These are phyloP conservation scores for Hemibagrus guttatus DNA, from an alignment of 2,797 vertebrate genomes.

Conservation along the genomic window DNA sequence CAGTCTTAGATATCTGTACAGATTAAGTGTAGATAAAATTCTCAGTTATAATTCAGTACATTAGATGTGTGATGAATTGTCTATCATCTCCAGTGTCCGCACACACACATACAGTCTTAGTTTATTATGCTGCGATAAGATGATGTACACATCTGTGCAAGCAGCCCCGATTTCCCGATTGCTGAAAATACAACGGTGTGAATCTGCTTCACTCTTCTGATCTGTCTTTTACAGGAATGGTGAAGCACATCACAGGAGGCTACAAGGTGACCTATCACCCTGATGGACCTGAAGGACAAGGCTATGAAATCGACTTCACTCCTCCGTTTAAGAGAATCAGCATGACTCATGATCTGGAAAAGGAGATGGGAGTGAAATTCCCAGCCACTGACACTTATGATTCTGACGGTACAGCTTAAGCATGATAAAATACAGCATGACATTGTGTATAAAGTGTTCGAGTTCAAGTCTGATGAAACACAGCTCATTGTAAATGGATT, in stretches of 20 bases:
- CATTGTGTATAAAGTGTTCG: neutral
- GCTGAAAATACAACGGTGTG: neutral
- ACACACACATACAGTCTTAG: neutral
- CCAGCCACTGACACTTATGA: constrained; percentile 80
- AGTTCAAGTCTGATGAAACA: neutral
- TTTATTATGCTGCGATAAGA: neutral
- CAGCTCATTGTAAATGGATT: neutral
- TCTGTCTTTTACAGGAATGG: constrained; percentile 83
- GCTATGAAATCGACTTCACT: constrained; percentile 92
- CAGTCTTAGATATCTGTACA: too few species aligned
- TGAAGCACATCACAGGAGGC: constrained; percentile 89
- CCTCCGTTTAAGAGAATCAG: constrained; percentile 90
- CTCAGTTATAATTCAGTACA: too few species aligned
- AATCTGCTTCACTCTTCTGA: neutral
- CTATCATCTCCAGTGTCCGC: too few species aligned
- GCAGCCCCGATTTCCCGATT: neutral
- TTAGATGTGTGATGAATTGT: too few species aligned
- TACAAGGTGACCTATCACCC: constrained; percentile 93
- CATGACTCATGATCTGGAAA: constrained; percentile 91
- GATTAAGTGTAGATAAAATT: too few species aligned
- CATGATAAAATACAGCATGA: neutral
- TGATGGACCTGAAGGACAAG: constrained; percentile 88
- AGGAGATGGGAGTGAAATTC: constrained; percentile 85
- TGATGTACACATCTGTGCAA: neutral
- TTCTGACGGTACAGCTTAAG: constrained; percentile 65